A percentile compares a stretch with the other conserved stretches of the same genome.
Conservation (phyloP, 35 echinoderm and acorn worm genomes). For the Apostichopus californicus region DNA sequence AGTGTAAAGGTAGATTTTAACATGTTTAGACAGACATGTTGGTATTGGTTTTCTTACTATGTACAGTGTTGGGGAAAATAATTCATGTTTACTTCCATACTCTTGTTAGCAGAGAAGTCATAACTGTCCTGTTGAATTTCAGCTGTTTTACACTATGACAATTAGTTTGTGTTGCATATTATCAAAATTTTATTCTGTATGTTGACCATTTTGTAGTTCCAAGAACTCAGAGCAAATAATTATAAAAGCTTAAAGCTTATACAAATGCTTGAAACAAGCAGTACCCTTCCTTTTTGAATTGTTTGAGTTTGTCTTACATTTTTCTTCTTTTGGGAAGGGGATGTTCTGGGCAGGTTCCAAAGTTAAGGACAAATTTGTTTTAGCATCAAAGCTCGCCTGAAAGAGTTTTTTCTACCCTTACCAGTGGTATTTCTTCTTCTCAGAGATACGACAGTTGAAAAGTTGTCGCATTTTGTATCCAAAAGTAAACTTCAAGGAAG, state of each 20-base stretch:
- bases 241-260: slow-evolving; percentile 28
- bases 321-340: background rate
- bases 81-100: too few relatives aligned
- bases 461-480: too few relatives aligned
- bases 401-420: too few relatives aligned
- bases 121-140: background rate
- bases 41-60: too few relatives aligned
- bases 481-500: too few relatives aligned
- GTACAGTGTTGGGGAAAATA: too few relatives aligned
- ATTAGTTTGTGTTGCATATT: slow-evolving; percentile 20
- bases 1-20: too few relatives aligned
- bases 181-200: slow-evolving; percentile 34
- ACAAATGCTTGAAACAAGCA: slow-evolving; percentile 13
- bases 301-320: background rate
- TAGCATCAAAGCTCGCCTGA: too few relatives aligned
- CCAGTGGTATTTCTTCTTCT: too few relatives aligned
- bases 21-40: too few relatives aligned
- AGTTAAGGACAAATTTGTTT: too few relatives aligned
- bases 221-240: slow-evolving; percentile 41
- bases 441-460: too few relatives aligned
- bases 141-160: background rate
- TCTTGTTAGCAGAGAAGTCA: background rate
- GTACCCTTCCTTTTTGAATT: background rate
- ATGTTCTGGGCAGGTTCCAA: background rate
- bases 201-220: slow-evolving; percentile 40